Conservation (phyloP, 2,888 invertebrate genomes). For the Willowsia nigromaculata region DNA sequence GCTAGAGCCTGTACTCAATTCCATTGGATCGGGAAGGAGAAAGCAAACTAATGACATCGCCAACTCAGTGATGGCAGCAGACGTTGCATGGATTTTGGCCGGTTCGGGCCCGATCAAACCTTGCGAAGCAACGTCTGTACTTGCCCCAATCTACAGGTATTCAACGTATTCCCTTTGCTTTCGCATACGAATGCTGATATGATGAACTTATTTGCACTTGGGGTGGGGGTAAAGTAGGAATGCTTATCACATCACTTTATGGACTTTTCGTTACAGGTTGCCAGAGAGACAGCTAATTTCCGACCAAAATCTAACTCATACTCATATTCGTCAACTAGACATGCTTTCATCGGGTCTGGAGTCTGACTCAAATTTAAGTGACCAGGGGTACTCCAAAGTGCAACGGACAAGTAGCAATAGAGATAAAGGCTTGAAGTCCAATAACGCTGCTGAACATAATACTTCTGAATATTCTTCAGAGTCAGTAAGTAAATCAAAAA, state of each 20-base stretch:
- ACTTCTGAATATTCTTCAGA: background rate
- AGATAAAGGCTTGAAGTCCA: background rate
- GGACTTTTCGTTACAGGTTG: constrained; percentile 31
- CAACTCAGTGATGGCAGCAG: constrained; percentile 82
- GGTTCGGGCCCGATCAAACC: constrained; percentile 83
- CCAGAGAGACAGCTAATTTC: constrained; percentile 58
- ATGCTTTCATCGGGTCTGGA: constrained; percentile 67
- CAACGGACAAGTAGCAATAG: background rate
- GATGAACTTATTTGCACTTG: no score
- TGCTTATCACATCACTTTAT: no score
- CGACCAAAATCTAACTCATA: constrained; percentile 31
- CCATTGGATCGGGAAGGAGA: constrained; percentile 73
- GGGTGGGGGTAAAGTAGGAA: no score
- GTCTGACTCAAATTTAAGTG: constrained; percentile 66
- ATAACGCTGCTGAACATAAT: background rate
- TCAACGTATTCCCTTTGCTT: background rate
- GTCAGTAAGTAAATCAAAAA: constrained; percentile 40
- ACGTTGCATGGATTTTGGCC: constrained; percentile 88
- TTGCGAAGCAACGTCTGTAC: constrained; percentile 57
- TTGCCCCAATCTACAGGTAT: constrained; percentile 57
- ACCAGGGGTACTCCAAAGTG: constrained; percentile 6
- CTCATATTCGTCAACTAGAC: constrained; percentile 49
- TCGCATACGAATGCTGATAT: no score
- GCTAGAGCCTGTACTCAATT: constrained; percentile 64
- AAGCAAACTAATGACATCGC: constrained; percentile 50